phyloP scores from a whole-genome alignment of 1,140 invertebrate genomes.

The Drosophila santomea region DNA sequence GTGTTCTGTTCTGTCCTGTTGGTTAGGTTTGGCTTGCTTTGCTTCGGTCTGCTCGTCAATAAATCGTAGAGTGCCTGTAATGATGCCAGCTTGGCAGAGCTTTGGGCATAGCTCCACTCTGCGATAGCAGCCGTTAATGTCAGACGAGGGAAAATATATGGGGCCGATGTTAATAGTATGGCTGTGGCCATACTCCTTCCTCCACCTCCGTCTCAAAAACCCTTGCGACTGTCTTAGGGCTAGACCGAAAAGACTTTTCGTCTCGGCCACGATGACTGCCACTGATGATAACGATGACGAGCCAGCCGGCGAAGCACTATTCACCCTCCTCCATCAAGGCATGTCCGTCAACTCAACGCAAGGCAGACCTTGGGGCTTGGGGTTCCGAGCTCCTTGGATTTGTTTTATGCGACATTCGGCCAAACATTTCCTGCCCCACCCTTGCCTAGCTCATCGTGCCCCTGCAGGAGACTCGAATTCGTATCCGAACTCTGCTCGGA shows the following conservation, averaged over 20 bases:
- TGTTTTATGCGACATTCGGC: conserved; percentile 76
- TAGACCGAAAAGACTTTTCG: conserved; percentile 65
- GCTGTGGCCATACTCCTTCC: not conserved
- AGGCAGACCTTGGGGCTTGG: conserved; percentile 19
- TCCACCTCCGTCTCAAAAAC: not conserved
- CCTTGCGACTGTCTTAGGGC: conserved; percentile 58
- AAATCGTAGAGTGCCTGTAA: conserved; percentile 80
- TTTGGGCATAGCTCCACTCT: conserved; percentile 54
- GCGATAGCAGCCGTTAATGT: conserved; percentile 85
- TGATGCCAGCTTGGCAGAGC: conserved; percentile 75
- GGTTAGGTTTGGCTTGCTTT: conserved; percentile 28
- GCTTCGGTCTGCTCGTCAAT: conserved; percentile 68
- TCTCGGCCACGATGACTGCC: conserved; percentile 61
- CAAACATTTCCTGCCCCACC: conserved; percentile 70
- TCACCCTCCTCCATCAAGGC: conserved; percentile 47
- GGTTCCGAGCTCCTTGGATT: conserved; percentile 56
- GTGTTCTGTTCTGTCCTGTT: conserved; percentile 34
- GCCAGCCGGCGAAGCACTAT: conserved; percentile 21
- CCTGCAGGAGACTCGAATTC: conserved; percentile 15
- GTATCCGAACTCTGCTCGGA: conserved; percentile 30
- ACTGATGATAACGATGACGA: conserved; percentile 66
- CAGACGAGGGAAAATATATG: conserved; percentile 84
- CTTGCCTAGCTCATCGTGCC: conserved; percentile 74
- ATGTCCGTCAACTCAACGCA: conserved; percentile 68
- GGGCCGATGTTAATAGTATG: conserved; percentile 20